Base-by-base conservation (phyloP, 2,113 vertebrate genomes). In the Melanostigma gelatinosum region DNA sequence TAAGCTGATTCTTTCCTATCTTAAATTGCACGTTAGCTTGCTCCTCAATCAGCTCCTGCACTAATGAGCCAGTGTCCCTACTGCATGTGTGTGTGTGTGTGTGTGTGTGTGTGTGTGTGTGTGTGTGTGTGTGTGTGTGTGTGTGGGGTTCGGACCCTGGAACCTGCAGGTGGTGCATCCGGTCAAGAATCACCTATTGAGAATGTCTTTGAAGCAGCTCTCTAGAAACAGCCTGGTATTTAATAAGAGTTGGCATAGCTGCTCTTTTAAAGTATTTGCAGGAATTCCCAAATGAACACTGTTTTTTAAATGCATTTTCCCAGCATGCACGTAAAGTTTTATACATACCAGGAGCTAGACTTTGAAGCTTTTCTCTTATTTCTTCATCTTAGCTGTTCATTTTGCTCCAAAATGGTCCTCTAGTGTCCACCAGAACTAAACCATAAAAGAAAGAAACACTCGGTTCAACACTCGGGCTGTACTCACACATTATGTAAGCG, bases 101-200 rank as follows among this genome's bases (percentile, higher is more conserved):
- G 63, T 65, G 38, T 40, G 61, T 63, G 61, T 20, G 60, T 62
- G 60, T 62, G 57, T 32, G 57, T 60, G 57, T 57, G 32, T 63
- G 20, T 34, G 60, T 62, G 58, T 61, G 58, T 61, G 58, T 61
- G 58, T 29, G 55, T 58, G 55, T 58, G 55, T 29, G 55, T 58
- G 55, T 24, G 52, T 55, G 52, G 24, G 22, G 44, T 38, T 27
- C 61, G 38, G 70, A 46, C 29, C 40, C 44, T 71, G 77, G 27
- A 24, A 42, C 68, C 77, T 77, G 65, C 80, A 83, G 72, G 58
- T 74, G 76, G 58, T 83, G 40, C 38, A 27, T 13, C 5, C 0
- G 54, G 57, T 79, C 40, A 76, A 34, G 11, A 54, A 58, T 57
- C 20, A 18, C 36, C 22, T 24, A 24, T 38, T 55, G 22, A 57